Evolutionary conservation across 2,888 invertebrate species (phyloP).

Genomic region (Troides aeacus): DNA sequence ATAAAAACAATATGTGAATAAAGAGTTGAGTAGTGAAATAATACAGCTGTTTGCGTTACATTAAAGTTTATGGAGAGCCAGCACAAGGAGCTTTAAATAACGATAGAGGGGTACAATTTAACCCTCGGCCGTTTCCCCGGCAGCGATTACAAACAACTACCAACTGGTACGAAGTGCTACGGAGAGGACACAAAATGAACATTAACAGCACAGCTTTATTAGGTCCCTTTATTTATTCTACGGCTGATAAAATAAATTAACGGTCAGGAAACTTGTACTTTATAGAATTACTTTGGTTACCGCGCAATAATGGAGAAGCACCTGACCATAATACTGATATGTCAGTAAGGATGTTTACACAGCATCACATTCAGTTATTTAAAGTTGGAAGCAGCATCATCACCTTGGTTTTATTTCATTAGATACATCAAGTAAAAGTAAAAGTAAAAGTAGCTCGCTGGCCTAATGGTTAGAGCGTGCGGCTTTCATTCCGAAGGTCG

Average conservation of each 20-base stretch:
- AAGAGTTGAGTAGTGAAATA: neutral
- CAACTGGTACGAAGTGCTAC: neutral
- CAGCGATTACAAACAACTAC: conserved; percentile 3
- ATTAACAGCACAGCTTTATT: neutral
- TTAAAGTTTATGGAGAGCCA: neutral
- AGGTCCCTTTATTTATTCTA: neutral
- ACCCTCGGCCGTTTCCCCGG: neutral
- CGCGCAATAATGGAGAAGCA: too few relatives aligned
- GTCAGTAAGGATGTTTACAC: too few relatives aligned
- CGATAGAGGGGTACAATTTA: conserved; percentile 7
- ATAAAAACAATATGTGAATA: neutral
- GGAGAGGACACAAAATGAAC: neutral
- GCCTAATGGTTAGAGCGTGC: too few relatives aligned
- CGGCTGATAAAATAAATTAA: neutral
- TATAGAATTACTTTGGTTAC: neutral
- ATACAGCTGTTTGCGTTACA: neutral
- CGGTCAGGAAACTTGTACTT: neutral
- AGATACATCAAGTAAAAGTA: too few relatives aligned
- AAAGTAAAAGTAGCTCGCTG: too few relatives aligned
- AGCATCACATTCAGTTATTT: too few relatives aligned
- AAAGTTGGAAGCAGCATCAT: too few relatives aligned
- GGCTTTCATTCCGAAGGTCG: too few relatives aligned
- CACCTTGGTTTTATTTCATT: too few relatives aligned
- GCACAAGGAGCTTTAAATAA: conserved; percentile 10
- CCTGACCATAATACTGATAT: too few relatives aligned